Percentiles rank a stretch among this genome's conserved stretches.
Conservation (phyloP, 1,140 invertebrate species). For the Hormaphis cornu region DNA sequence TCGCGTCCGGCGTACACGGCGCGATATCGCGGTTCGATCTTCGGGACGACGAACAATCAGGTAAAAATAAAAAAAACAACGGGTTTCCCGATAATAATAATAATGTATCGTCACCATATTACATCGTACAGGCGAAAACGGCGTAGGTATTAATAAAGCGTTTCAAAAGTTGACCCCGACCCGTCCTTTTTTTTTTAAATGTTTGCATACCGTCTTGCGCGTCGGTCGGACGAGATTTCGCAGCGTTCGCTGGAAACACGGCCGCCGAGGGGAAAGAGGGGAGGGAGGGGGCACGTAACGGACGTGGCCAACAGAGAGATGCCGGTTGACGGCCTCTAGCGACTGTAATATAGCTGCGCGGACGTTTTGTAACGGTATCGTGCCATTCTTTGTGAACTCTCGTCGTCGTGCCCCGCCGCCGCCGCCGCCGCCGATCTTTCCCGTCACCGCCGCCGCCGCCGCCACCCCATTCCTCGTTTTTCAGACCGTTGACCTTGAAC, state of each 20-base stretch:
- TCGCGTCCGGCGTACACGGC: no score
- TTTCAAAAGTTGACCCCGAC: no score
- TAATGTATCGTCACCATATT: no score
- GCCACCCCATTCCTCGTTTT: constrained; percentile 20
- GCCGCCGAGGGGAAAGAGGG: neutral
- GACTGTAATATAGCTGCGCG: no score
- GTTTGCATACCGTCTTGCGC: neutral
- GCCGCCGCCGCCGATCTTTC: neutral
- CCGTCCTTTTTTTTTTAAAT: no score
- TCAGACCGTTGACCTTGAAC: constrained; percentile 32
- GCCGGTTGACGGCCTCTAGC: constrained; percentile 32
- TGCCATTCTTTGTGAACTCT: constrained; percentile 33
- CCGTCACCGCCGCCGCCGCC: neutral
- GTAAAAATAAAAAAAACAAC: no score
- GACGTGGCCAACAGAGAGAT: constrained; percentile 28
- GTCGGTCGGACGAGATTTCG: neutral
- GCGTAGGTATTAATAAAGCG: no score
- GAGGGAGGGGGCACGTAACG: constrained; percentile 1
- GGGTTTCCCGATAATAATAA: no score
- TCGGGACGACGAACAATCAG: no score
- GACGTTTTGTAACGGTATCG: constrained; percentile 31
- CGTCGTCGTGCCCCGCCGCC: constrained; percentile 2
- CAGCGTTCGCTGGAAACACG: no score
- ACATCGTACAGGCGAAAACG: no score
- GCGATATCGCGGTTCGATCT: no score